Conservation (phyloP, 2,113 vertebrate species). For the Vidua chalybeata region DNA sequence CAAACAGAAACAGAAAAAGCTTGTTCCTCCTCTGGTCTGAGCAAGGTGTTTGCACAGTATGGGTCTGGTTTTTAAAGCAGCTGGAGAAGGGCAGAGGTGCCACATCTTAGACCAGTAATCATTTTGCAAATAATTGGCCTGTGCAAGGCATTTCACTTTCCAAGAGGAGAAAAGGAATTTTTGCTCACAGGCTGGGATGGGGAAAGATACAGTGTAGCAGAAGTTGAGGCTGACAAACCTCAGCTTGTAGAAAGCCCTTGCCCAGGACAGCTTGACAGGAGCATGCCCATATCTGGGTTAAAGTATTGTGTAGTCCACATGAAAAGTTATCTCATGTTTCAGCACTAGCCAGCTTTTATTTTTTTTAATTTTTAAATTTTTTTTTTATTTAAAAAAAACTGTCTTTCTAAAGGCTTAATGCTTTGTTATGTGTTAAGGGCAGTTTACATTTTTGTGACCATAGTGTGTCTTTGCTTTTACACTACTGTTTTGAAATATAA, state of each 20-base stretch:
- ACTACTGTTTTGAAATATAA: background rate
- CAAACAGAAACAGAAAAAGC: background rate
- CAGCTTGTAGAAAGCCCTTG: background rate
- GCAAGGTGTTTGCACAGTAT: background rate
- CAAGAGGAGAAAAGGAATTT: background rate
- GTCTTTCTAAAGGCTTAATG: background rate
- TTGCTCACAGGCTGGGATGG: background rate
- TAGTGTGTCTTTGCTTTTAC: background rate
- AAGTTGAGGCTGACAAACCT: background rate
- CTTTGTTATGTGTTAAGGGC: background rate
- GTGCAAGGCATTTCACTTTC: background rate
- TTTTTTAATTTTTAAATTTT: background rate
- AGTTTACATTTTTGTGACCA: background rate
- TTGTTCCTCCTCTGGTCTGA: background rate
- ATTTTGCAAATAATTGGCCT: background rate
- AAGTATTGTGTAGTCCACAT: background rate
- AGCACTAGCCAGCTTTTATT: background rate
- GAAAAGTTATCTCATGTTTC: background rate
- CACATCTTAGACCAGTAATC: background rate
- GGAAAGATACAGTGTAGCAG: background rate
- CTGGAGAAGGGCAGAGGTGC: background rate
- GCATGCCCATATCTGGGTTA: background rate
- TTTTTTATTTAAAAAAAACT: fast-evolving
- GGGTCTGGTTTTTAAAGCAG: background rate
- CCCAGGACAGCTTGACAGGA: background rate